phyloP scores from a whole-genome alignment of 2,888 invertebrate genomes.

The Marronus borbonicus region DNA sequence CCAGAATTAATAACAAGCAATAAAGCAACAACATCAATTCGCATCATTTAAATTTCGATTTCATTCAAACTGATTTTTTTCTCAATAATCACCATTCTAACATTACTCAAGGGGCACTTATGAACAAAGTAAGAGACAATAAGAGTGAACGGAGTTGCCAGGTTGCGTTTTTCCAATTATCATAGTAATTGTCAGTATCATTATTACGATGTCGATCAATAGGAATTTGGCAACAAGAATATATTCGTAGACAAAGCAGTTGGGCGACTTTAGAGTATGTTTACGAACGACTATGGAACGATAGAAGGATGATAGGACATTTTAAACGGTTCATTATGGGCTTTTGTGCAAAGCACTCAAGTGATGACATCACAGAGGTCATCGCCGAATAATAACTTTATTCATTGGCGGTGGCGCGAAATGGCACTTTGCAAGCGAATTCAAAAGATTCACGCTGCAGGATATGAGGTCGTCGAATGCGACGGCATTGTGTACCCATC shows the following conservation, averaged over 20 bases:
- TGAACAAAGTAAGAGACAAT: no score
- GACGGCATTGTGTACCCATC: slow-evolving; percentile 25
- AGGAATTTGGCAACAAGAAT: neutral
- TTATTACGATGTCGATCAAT: no score
- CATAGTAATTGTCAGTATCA: no score
- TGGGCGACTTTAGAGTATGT: neutral
- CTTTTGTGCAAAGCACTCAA: slow-evolving; percentile 50
- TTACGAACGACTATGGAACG: slow-evolving; percentile 28
- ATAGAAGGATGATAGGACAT: slow-evolving; percentile 27
- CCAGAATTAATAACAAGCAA: no score
- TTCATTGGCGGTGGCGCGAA: slow-evolving; percentile 45
- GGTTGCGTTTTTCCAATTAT: no score
- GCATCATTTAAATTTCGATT: no score
- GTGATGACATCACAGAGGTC: slow-evolving; percentile 49
- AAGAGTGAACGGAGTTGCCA: no score
- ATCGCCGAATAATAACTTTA: slow-evolving; percentile 51
- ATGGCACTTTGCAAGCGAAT: slow-evolving; percentile 41
- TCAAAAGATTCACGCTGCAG: slow-evolving; percentile 38
- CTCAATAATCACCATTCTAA: no score
- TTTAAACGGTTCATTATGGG: slow-evolving; percentile 49
- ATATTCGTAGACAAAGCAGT: neutral
- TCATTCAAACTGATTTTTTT: no score
- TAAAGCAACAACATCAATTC: no score
- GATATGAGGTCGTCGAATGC: slow-evolving; percentile 43
- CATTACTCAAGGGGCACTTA: no score